Conservation (phyloP, 2,113 vertebrate species). For the Gallinago jamesoni region DNA sequence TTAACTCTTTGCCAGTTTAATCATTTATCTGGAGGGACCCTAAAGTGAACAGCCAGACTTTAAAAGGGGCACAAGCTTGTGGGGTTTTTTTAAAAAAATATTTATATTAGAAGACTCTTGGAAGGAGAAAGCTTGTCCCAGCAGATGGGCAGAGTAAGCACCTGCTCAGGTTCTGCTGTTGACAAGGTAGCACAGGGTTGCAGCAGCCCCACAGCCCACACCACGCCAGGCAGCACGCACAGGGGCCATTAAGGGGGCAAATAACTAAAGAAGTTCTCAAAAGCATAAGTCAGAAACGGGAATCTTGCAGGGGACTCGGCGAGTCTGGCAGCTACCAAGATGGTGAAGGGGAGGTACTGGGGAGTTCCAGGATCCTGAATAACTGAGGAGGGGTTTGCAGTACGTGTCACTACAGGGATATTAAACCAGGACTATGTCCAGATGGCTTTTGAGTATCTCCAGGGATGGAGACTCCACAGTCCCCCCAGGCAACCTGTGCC, state of each 20-base stretch:
- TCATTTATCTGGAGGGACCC: not conserved
- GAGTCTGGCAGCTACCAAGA: not conserved
- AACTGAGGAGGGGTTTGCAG: not conserved
- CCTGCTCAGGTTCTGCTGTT: not conserved
- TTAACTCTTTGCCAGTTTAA: not conserved
- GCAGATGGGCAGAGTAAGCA: not conserved
- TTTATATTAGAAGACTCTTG: not conserved
- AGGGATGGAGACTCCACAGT: not conserved
- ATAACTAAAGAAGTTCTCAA: not conserved
- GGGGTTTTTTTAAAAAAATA: not conserved
- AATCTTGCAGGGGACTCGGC: not conserved
- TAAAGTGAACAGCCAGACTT: not conserved
- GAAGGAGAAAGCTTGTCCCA: not conserved
- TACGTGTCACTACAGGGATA: not conserved
- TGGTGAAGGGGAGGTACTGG: not conserved
- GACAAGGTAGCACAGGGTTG: not conserved
- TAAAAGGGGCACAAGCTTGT: not conserved
- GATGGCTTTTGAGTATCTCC: not conserved
- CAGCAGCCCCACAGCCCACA: no score
- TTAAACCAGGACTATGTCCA: not conserved
- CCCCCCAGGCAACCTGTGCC: not conserved
- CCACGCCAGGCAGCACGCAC: no score
- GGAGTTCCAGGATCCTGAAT: not conserved
- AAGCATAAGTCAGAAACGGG: not conserved
- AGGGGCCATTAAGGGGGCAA: not conserved